Evolutionary conservation across 2,113 vertebrate species (phyloP).

Genomic region (Ageneiosus marmoratus): DNA sequence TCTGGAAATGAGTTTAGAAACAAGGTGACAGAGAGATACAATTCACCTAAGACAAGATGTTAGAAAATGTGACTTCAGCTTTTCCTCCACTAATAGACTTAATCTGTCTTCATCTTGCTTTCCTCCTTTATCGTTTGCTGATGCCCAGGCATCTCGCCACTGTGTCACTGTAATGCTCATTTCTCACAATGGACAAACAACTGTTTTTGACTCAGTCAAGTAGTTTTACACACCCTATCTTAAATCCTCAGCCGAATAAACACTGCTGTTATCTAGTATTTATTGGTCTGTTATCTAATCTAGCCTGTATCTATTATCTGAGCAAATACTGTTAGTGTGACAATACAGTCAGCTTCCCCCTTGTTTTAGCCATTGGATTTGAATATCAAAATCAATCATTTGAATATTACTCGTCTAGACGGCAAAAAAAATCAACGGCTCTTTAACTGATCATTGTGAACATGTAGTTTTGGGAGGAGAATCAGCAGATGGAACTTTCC

Average conservation of each 20-base stretch:
- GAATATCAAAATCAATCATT: background rate
- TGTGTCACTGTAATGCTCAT: background rate
- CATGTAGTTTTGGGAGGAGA: background rate
- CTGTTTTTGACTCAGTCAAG: background rate
- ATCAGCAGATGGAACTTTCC: background rate
- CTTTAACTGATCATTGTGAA: background rate
- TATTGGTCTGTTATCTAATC: slow-evolving; percentile 22
- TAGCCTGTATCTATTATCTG: slow-evolving; percentile 1
- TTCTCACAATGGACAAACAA: background rate
- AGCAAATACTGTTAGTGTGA: slow-evolving; percentile 4
- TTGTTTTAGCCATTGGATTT: background rate
- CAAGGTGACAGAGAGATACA: background rate
- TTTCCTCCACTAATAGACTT: background rate
- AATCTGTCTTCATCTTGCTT: slow-evolving; percentile 18
- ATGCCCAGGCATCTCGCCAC: background rate
- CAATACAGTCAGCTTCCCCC: background rate
- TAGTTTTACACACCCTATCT: slow-evolving; percentile 1
- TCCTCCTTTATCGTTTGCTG: background rate
- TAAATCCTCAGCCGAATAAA: background rate
- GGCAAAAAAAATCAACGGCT: background rate
- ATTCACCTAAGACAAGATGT: background rate
- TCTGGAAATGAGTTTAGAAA: slow-evolving; percentile 11
- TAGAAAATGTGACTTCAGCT: background rate
- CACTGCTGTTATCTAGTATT: background rate
- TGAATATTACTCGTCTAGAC: background rate